Conservation (phyloP, 2,797 vertebrate species). For the Perodicticus potto region DNA sequence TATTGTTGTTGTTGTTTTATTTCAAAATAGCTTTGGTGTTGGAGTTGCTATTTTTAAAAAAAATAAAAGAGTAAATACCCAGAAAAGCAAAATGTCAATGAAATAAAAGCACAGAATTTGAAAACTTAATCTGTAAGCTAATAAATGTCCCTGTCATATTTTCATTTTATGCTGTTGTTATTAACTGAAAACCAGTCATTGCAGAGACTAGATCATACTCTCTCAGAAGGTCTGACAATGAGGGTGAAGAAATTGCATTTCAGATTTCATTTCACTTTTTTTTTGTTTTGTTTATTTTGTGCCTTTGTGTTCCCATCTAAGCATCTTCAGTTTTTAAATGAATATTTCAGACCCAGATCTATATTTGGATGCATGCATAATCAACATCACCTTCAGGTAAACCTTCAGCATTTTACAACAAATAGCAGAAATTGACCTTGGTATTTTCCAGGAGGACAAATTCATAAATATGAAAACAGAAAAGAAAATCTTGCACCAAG, state of each 20-base stretch:
- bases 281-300: slow-evolving; percentile 56
- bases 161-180: neutral
- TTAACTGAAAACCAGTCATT: neutral
- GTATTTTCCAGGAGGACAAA: slow-evolving; percentile 70
- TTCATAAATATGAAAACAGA: slow-evolving; percentile 70
- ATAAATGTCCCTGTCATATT: neutral
- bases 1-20: neutral
- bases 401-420: slow-evolving; percentile 67
- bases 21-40: slow-evolving; percentile 46
- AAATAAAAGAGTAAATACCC: neutral
- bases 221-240: neutral
- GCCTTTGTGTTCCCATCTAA: slow-evolving; percentile 20
- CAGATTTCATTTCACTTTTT: neutral
- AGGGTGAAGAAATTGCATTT: neutral
- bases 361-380: slow-evolving; percentile 51
- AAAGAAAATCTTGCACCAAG: slow-evolving; percentile 32
- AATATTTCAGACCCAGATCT: slow-evolving; percentile 64
- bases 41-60: slow-evolving; percentile 2
- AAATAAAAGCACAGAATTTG: neutral
- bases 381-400: slow-evolving; percentile 69
- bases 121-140: slow-evolving; percentile 48
- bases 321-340: slow-evolving; percentile 61
- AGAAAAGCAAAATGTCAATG: neutral
- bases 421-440: slow-evolving; percentile 78
- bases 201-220: neutral